Conservation (phyloP, 1,140 invertebrate genomes). For the Cherax destructor region DNA sequence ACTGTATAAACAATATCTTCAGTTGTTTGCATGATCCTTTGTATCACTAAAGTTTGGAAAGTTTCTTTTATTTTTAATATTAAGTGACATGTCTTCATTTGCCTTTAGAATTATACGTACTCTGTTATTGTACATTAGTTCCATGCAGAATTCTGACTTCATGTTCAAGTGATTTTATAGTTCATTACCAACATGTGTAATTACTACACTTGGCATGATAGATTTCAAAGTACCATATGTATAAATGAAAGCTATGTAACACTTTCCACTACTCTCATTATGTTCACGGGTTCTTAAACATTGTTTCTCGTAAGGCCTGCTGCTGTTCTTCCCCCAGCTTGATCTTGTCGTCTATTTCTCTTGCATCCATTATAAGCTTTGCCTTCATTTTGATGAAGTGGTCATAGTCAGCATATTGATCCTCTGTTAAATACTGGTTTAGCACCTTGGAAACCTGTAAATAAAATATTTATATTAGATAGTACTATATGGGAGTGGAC, state of each 20-base stretch:
- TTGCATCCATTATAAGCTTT: slow-evolving; percentile 89
- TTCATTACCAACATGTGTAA: not conserved
- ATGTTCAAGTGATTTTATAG: not conserved
- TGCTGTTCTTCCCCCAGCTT: slow-evolving; percentile 91
- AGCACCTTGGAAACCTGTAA: slow-evolving; percentile 82
- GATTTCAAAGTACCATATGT: not conserved
- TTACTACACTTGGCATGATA: not conserved
- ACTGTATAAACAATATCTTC: not conserved
- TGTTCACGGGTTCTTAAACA: slow-evolving; percentile 45
- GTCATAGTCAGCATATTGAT: slow-evolving; percentile 89
- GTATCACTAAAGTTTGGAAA: not conserved
- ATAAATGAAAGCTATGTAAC: not conserved
- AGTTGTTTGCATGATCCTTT: slow-evolving; percentile 3
- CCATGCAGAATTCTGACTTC: not conserved
- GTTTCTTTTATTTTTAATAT: not conserved
- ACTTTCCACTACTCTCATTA: not conserved
- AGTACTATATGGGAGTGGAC: no score
- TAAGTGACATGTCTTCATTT: not conserved
- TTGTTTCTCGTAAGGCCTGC: slow-evolving; percentile 83
- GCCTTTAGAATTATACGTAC: not conserved
- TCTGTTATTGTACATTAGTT: not conserved
- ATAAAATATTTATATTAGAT: not conserved
- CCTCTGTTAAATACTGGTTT: slow-evolving; percentile 84
- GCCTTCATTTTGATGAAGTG: slow-evolving; percentile 95
- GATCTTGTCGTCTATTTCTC: slow-evolving; percentile 91